Evolutionary conservation across 2,113 vertebrate species (phyloP), one percentile per base, ranked within the genome.

Genomic region (Gallinago undulata): DNA sequence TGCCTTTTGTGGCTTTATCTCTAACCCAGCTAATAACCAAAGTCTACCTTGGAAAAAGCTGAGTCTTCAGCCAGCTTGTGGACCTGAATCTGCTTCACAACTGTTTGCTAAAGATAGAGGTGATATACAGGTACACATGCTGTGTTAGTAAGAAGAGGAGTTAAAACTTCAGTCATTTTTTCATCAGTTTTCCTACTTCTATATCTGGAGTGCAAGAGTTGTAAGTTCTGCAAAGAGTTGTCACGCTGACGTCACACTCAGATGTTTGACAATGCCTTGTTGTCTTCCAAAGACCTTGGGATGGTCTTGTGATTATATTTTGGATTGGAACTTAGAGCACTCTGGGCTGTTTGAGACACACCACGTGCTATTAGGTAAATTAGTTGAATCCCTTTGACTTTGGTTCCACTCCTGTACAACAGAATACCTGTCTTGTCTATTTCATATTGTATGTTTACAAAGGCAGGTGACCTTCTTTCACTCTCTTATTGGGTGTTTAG

Each of bases 151-250:
- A 53, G 41, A 41, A 69, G 12, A 64, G 8, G 24, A 81, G 17
- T 59, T 10, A 84, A 39, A 79, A 62, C 5, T 81, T 73, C 19
- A 30, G 5, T n/a, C 21, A 18, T 27, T 45, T 87, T 48, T 70
- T 69, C 35, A 62, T 13, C 13, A 18, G 3, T 72, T 27, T 93
- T 85, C 25, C 60, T 62, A 19, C 14, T 19, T 74, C 13, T 75
- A 0, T 47, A 24, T 6, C n/a, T 50, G 24, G 47, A 62, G 3
- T 5, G 8, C 2, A 3, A 70, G 35, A 6, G 18, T 27, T 35
- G 4, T 72, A 14, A 24, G 10, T 56, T 89, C 43, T 89, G 50
- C 11, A 11, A 23, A 51, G 28, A 18, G 6, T 75, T 84, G 41
- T 82, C 23, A 5, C 19, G 12, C 23, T 43, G 17, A 55, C 14